Evolutionary conservation across 2,797 vertebrate genomes (phyloP).

Genomic region (Sciurus carolinensis): DNA sequence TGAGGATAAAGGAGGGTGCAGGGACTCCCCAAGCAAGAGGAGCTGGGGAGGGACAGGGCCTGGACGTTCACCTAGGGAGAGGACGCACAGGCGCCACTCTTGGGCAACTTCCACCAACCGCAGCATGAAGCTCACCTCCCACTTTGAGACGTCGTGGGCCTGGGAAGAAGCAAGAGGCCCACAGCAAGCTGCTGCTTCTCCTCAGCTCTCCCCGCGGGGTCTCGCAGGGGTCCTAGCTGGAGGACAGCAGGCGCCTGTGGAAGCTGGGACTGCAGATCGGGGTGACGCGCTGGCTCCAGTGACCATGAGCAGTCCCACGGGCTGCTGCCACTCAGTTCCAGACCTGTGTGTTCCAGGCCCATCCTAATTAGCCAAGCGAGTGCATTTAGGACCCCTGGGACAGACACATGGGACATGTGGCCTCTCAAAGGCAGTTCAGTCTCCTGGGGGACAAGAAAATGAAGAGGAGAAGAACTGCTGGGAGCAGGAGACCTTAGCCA

Average conservation of each 20-base stretch:
- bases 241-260: neutral
- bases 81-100: neutral
- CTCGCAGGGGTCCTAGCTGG: fast-evolving
- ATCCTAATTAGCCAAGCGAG: fast-evolving
- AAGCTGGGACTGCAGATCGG: too few species aligned
- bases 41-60: fast-evolving
- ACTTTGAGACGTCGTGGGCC: fast-evolving
- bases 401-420: fast-evolving
- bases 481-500: neutral
- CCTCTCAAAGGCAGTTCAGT: neutral
- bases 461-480: neutral
- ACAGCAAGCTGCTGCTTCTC: fast-evolving
- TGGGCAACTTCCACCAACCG: fast-evolving
- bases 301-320: fast-evolving
- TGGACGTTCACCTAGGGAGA: fast-evolving
- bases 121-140: fast-evolving
- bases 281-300: fast-evolving
- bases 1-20: neutral
- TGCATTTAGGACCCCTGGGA: neutral
- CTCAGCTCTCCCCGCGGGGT: neutral
- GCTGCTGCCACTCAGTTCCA: fast-evolving
- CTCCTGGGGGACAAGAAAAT: neutral
- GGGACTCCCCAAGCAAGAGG: neutral
- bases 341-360: fast-evolving
- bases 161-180: fast-evolving